Evolutionary conservation across 2,797 vertebrate species (phyloP), one percentile per base, ranked within the genome.

Genomic region (Vespertilio murinus): DNA sequence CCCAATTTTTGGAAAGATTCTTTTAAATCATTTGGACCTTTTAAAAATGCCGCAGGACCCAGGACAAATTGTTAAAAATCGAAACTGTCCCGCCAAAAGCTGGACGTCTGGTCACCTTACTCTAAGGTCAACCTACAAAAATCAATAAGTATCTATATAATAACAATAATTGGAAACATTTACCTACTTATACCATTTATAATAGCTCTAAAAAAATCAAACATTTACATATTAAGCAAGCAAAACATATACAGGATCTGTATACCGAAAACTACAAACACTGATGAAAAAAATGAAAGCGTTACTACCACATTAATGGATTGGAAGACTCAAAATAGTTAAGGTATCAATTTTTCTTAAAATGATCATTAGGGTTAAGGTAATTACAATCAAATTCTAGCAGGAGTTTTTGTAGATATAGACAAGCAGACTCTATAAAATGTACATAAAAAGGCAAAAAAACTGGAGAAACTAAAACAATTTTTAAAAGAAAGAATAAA

Each of bases 111-210:
- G n/a, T n/a, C n/a, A n/a, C n/a, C n/a, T n/a, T n/a, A n/a, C n/a
- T n/a, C n/a, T n/a, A n/a, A n/a, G 6, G 45, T 90, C 59, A 95
- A 93, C 33, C 90, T 81, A 75, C 8, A 91, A 95, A 80, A 84
- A 47, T 69, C 42, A 88, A 70, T 35, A 67, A 65, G 17, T 64
- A 92, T 40, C 33, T 79, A 45, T 45, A 90, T 47, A 61, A 6
- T 90, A 91, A 69, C 30, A 88, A 59, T 18, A 82, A 87, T 0
- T 54, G 16, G 52, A 90, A 95, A 96, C 28, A 96, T 65, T 81
- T 47, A 65, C 65, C 30, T 65, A 25, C 67, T 42, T 84, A 78
- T 25, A 83, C 6, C 64, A 94, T 65, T 93, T 88, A 67, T 56
- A 91, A 91, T 8, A 70, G 14, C 25, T 75, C 69, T 18, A 84